These are phyloP conservation scores for Thunnus albacares DNA, from an alignment of 2,797 vertebrate genomes.

Conservation along the genomic window DNA sequence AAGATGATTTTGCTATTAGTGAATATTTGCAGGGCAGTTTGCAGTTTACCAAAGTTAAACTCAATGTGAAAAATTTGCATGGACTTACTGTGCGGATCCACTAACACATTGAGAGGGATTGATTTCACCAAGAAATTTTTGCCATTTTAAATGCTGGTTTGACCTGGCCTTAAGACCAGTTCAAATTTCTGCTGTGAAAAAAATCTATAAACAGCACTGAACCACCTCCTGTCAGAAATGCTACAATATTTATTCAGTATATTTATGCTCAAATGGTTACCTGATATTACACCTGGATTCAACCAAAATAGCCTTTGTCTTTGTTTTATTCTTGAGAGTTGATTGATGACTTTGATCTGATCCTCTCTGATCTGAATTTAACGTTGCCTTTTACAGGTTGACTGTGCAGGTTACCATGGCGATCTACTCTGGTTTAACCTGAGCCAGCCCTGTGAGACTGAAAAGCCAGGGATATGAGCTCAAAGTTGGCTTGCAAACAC, in stretches of 20 bases:
- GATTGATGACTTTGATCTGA: conserved; percentile 4
- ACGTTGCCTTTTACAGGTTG: conserved; percentile 9
- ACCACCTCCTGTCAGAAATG: too few relatives aligned
- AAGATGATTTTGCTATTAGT: too few relatives aligned
- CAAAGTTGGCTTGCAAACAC: conserved; percentile 18
- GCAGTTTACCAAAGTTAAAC: not conserved
- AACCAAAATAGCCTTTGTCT: not conserved
- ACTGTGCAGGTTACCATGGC: not conserved
- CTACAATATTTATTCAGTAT: not conserved
- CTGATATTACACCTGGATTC: not conserved
- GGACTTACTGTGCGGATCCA: too few relatives aligned
- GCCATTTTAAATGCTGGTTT: too few relatives aligned
- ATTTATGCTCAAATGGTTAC: too few relatives aligned
- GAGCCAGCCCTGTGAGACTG: not conserved
- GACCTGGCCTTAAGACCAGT: not conserved
- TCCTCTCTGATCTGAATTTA: conserved; percentile 20
- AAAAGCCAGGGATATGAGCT: conserved; percentile 6
- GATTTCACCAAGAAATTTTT: too few relatives aligned
- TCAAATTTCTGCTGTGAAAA: not conserved
- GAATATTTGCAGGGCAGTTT: too few relatives aligned
- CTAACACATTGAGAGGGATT: too few relatives aligned
- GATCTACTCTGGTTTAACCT: conserved; percentile 1
- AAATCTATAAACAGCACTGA: not conserved
- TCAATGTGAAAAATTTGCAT: too few relatives aligned
- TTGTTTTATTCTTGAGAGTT: not conserved